Conservation (phyloP, 1,140 invertebrate species). For the Rhynchophorus ferrugineus region DNA sequence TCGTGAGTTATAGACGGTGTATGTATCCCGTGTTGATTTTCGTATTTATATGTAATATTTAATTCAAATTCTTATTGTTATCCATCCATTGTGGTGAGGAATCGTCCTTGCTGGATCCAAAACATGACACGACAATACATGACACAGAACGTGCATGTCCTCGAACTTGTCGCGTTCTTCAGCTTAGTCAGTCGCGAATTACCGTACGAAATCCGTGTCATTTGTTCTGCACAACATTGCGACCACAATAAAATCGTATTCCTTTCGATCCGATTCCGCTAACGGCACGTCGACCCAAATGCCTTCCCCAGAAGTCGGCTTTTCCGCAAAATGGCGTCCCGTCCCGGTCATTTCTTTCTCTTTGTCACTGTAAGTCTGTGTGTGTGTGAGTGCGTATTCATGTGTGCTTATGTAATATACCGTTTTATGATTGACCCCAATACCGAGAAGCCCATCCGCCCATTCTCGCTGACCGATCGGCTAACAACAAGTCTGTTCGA, state of each 20-base stretch:
- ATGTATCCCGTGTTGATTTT: too few species aligned
- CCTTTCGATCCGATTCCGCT: conserved; percentile 1
- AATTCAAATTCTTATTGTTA: too few species aligned
- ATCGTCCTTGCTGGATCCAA: too few species aligned
- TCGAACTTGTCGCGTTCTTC: too few species aligned
- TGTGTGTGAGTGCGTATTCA: too few species aligned
- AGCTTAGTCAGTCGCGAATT: too few species aligned
- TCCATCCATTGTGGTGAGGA: too few species aligned
- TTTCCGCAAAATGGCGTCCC: conserved; percentile 17
- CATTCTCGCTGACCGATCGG: conserved; percentile 12
- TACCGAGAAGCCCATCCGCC: conserved; percentile 11
- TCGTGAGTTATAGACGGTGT: too few species aligned
- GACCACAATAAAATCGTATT: not conserved
- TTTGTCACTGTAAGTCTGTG: too few species aligned
- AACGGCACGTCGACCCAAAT: conserved; percentile 18
- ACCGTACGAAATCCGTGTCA: not conserved
- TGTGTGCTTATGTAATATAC: conserved; percentile 18
- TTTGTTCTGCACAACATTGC: not conserved
- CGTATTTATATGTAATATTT: too few species aligned
- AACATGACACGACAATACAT: too few species aligned
- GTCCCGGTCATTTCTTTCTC: conserved; percentile 8
- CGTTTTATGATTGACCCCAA: conserved; percentile 20
- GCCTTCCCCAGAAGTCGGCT: conserved; percentile 8
- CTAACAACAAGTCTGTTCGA: conserved; percentile 22
- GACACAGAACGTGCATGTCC: too few species aligned